Conservation (phyloP, 2,888 invertebrate species). For the Oscheius onirici region DNA sequence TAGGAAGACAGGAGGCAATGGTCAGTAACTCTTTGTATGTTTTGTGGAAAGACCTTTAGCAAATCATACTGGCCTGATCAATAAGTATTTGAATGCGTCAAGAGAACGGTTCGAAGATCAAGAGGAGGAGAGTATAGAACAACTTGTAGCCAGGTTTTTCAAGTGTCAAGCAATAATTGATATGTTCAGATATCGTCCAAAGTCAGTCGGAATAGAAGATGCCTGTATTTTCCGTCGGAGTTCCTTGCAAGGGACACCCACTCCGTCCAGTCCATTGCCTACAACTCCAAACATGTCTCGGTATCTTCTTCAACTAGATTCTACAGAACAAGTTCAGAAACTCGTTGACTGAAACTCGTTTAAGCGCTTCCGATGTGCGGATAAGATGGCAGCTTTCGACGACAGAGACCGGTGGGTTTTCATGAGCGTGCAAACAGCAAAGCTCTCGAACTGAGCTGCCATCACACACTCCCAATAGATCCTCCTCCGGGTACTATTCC, state of each 20-base stretch:
- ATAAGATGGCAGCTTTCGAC: slow-evolving; percentile 45
- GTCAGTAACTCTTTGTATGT: background rate
- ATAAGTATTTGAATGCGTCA: slow-evolving; percentile 20
- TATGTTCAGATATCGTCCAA: slow-evolving; percentile 21
- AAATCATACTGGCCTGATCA: slow-evolving; percentile 1
- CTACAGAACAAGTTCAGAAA: background rate
- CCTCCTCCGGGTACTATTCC: slow-evolving; percentile 7
- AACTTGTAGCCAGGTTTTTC: slow-evolving; percentile 17
- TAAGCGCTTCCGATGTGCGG: slow-evolving; percentile 50
- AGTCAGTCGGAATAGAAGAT: slow-evolving; percentile 19
- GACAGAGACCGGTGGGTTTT: slow-evolving; percentile 18
- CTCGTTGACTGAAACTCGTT: slow-evolving; percentile 36
- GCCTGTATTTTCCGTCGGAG: slow-evolving; percentile 36
- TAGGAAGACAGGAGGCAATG: background rate
- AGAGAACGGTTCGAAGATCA: slow-evolving; percentile 13
- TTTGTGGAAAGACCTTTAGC: background rate
- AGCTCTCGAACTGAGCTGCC: slow-evolving; percentile 19
- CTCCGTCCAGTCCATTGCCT: background rate
- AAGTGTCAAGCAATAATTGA: background rate
- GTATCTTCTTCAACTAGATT: too few relatives aligned
- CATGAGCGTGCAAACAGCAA: slow-evolving; percentile 1
- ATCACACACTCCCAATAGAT: slow-evolving; percentile 9
- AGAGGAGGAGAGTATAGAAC: slow-evolving; percentile 20
- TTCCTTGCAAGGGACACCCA: slow-evolving; percentile 5
- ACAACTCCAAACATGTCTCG: background rate